Evolutionary conservation across 2,113 vertebrate genomes (phyloP).

Genomic region (Cheilinus undulatus): DNA sequence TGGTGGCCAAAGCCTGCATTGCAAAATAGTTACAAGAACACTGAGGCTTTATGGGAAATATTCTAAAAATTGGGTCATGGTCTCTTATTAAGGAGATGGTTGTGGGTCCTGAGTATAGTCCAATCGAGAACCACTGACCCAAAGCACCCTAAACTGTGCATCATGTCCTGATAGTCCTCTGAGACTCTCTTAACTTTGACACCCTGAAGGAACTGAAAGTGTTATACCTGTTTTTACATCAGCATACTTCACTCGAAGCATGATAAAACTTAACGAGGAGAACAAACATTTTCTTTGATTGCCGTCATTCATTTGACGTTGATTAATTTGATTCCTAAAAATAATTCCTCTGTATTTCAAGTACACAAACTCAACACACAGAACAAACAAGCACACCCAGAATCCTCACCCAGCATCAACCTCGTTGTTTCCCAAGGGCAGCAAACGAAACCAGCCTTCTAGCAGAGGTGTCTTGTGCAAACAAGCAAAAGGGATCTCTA

Average conservation of each 20-base stretch:
- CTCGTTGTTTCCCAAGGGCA: slow-evolving; percentile 85
- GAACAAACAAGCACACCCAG: slow-evolving; percentile 50
- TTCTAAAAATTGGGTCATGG: no score
- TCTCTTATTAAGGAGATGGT: no score
- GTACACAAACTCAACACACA: slow-evolving; percentile 23
- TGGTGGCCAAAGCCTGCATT: no score
- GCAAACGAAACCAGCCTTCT: slow-evolving; percentile 91
- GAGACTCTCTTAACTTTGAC: slow-evolving; percentile 9
- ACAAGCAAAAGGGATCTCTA: slow-evolving; percentile 85
- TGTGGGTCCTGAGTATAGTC: no score
- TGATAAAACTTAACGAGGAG: not conserved
- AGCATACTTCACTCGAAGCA: slow-evolving; percentile 29
- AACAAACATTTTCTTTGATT: slow-evolving; percentile 26
- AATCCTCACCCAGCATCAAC: slow-evolving; percentile 84
- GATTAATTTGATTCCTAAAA: not conserved
- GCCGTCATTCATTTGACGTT: slow-evolving; percentile 14
- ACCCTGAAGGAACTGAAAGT: slow-evolving; percentile 41
- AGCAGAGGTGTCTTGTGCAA: slow-evolving; percentile 78
- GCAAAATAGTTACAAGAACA: no score
- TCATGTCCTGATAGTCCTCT: slow-evolving; percentile 35
- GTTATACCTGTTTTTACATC: slow-evolving; percentile 23
- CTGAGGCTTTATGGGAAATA: no score
- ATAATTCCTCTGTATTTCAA: slow-evolving; percentile 15
- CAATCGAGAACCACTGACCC: not conserved
- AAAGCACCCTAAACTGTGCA: slow-evolving; percentile 16